phyloP scores from a whole-genome alignment of 2,797 vertebrate species.

The Characodon lateralis region DNA sequence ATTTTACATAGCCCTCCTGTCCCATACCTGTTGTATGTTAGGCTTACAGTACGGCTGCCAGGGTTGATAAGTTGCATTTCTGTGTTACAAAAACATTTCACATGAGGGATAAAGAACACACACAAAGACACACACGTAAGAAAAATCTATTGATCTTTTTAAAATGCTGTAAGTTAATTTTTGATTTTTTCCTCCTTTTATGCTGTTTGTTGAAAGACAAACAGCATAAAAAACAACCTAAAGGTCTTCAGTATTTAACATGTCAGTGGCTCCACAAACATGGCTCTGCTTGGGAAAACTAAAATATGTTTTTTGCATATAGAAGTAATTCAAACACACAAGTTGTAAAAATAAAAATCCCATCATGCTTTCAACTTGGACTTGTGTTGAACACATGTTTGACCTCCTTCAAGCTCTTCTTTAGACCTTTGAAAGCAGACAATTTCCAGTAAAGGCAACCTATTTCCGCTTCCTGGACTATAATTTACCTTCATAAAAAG shows the following conservation, averaged over 20 bases:
- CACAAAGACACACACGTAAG: neutral
- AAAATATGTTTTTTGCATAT: neutral
- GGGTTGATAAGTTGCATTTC: conserved; percentile 5
- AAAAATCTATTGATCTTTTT: neutral
- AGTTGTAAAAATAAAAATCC: neutral
- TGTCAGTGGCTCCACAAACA: neutral
- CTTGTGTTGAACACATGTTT: neutral
- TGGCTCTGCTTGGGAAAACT: neutral
- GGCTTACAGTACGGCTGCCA: conserved; percentile 26
- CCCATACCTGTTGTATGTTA: conserved; percentile 29
- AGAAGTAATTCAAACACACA: neutral
- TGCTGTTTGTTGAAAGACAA: neutral
- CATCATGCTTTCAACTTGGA: neutral
- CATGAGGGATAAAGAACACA: neutral
- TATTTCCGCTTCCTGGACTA: neutral
- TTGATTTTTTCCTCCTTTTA: neutral
- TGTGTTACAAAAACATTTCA: neutral
- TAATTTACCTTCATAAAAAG: neutral
- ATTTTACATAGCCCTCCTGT: conserved; percentile 51
- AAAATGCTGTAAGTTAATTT: neutral
- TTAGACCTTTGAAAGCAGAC: neutral
- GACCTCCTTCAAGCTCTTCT: neutral
- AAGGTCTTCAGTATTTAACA: neutral
- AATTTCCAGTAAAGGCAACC: neutral
- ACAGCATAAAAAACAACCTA: neutral